A percentile compares a stretch with the other conserved stretches of the same genome.
Evolutionary conservation across 1,140 invertebrate genomes (phyloP).

Genomic region (Nephila pilipes): DNA sequence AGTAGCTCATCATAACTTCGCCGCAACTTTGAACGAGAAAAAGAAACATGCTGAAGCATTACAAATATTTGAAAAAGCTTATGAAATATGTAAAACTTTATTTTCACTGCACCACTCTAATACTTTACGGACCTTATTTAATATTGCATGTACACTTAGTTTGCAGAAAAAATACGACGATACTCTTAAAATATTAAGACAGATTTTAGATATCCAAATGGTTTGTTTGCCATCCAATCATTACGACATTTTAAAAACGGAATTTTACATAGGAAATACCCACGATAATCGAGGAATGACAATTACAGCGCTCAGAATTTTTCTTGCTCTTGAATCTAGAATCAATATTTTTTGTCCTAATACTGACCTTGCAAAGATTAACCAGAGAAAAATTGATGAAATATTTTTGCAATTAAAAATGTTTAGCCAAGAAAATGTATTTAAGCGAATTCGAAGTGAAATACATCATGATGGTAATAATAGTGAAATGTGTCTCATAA

Average conservation of each 20-base stretch:
- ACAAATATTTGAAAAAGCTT: background rate
- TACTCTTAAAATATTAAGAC: background rate
- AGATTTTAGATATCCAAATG: background rate
- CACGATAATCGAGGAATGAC: background rate
- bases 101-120: background rate
- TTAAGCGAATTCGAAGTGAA: background rate
- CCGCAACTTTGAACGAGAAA: background rate
- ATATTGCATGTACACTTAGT: background rate
- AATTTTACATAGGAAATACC: background rate
- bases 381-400: background rate
- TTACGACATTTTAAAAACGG: background rate
- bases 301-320: background rate
- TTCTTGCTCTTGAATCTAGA: background rate
- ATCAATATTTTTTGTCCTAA: background rate
- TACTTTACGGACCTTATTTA: background rate
- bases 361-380: background rate
- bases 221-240: background rate
- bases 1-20: background rate
- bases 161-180: background rate
- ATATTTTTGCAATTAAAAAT: background rate
- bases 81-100: background rate
- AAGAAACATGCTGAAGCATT: background rate
- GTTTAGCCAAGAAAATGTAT: background rate
- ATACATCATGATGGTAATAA: background rate
- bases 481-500: too few relatives aligned